Base-by-base conservation (phyloP, 2,888 invertebrate species). In the Zootermopsis nevadensis region DNA sequence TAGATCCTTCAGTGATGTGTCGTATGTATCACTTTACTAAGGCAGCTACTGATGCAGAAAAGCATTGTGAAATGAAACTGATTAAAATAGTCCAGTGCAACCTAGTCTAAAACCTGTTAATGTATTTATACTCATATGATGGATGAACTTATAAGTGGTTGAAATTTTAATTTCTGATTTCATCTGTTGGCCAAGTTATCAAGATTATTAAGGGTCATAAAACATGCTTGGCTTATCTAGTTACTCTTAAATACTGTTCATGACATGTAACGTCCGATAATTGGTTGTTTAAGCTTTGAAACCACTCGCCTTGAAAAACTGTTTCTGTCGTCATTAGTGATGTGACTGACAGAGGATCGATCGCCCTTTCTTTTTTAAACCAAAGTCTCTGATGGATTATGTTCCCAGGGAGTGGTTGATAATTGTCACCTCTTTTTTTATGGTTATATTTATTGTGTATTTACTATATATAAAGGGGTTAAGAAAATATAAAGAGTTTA, bases 361-460 rank as follows among this genome's bases (percentile, higher is more conserved):
- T 33, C 33, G 27, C 33, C n/a, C 15, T 74, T 69, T 74, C 4
- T 24, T 72, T n/a, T 74, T 38, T 74, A 38, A 74, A 38, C 74
- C 74, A 74, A 74, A 74, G 74, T 74, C 2, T 24, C 74, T n/a
- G 35, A 60, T 60, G 60, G 60, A 12, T 27, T 27, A 27, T 60
- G 27, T 60, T 22, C 74, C 38, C n/a, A 33, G n/a, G n/a, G 38
- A 38, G 74, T 38, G 74, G 74, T 74, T 74, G n/a, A 74, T 74
- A n/a, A 7, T 74, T 74, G 38, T 31, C 12, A 15, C 15, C 33
- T 74, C 24, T 38, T 15, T 42, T 22, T 38, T 74, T 42, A 38
- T 74, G 38, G 38, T 74, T 74, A 74, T n/a, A n/a, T n/a, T 74
- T 74, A 74, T 74, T 74, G 74, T 74, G 38, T 74, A 74, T 74